Base-by-base conservation (phyloP, 2,797 vertebrate species). In the Paguma larvata region DNA sequence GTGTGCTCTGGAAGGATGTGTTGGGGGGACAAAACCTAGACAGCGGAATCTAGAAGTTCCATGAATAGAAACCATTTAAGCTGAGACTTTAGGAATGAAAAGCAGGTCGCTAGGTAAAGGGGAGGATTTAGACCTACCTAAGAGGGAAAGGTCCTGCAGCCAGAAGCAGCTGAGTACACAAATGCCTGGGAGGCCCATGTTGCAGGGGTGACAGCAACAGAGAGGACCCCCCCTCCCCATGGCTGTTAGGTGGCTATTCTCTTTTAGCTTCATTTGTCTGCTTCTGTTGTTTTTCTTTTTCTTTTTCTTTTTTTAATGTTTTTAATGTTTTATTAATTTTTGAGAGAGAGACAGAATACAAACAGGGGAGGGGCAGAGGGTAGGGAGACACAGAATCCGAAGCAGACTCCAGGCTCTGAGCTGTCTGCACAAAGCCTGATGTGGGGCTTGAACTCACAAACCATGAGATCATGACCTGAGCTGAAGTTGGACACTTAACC, bases 111-210 rank as follows among this genome's bases (percentile, higher is more conserved):
- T 73, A 19, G 51, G 41, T 11, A 48, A 10, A 56, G 13, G 5
- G 21, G 19, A 25, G 2, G 25, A 1, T 23, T 3, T 0, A 16
- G 78, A 27, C 27, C 16, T 19, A 25, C 44, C 19, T 0, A 0
- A 32, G 63, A 56, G 27, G 7, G 1, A 73, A 63, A 85, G 34
- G 5, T 56, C 16, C 77, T 13, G 1, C 70, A 63, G 59, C 48
- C 25, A 41, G 32, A 83, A 51, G 25, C 27, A 34, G 4, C 27
- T 10, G 41, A 18, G 12, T 34, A 10, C 41, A 13, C 2, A 56
- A 84, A 46, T 27, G 21, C 25, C 14, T 3, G 25, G 32, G 10
- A 77, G 89, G 19, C 27, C 14, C 10, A 8, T 13, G 9, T 1
- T 1, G 25, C n/a, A 3, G 59, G 59, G 34, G 21, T 32, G 5